Conservation (phyloP, 2,888 invertebrate species). For the Vanessa cardui region DNA sequence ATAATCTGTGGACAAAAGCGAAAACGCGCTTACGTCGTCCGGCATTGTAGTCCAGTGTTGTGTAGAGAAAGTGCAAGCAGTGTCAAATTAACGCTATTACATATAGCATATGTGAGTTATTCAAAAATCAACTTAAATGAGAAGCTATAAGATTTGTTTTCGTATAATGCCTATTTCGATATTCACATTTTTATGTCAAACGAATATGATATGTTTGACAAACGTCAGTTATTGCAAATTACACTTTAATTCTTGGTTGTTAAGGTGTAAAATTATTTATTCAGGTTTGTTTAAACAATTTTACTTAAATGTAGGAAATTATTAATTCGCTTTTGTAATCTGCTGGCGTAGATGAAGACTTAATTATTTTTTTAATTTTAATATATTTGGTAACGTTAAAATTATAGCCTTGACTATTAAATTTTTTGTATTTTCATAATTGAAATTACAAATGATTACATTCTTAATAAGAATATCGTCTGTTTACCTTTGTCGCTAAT, state of each 20-base stretch:
- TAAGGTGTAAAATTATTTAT: neutral
- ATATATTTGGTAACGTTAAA: no score
- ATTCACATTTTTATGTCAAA: neutral
- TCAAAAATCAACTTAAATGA: neutral
- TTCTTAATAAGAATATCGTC: no score
- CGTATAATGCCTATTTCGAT: neutral
- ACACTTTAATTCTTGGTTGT: neutral
- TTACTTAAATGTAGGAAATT: no score
- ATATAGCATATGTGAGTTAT: conserved; percentile 1
- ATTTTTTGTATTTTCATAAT: no score
- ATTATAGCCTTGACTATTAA: no score
- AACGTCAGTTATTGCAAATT: neutral
- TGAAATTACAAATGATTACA: no score
- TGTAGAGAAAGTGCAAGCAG: conserved; percentile 22
- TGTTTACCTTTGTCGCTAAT: no score
- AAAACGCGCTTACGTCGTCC: conserved; percentile 2
- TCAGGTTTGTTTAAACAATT: no score
- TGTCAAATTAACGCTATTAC: conserved; percentile 24
- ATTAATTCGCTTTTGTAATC: no score
- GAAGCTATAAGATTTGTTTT: neutral
- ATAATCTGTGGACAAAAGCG: conserved; percentile 5
- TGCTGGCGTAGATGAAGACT: no score
- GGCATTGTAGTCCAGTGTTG: neutral
- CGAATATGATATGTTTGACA: neutral
- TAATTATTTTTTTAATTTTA: no score